Evolutionary conservation across 2,113 vertebrate species (phyloP).

Genomic region (Chrysochloris asiatica): DNA sequence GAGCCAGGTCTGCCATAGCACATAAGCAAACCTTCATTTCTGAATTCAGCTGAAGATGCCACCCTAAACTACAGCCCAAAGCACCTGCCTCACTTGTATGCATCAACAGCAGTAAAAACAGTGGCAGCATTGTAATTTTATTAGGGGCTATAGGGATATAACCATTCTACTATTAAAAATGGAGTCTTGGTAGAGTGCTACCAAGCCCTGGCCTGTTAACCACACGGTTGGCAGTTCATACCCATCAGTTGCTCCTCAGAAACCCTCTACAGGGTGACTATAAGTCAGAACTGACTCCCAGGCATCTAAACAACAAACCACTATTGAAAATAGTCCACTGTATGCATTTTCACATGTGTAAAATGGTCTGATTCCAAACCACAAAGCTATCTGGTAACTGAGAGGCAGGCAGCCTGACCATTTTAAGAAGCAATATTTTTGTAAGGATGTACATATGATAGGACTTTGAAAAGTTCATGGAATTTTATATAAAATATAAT

Average conservation of each 20-base stretch:
- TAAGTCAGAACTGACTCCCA: too few relatives aligned
- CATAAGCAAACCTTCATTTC: neutral
- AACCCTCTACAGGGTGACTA: too few relatives aligned
- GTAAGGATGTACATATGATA: neutral
- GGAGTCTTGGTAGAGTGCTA: too few relatives aligned
- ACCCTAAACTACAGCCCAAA: neutral
- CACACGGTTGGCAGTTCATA: too few relatives aligned
- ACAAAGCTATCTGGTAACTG: neutral
- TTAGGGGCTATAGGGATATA: too few relatives aligned
- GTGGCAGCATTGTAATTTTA: rapidly evolving
- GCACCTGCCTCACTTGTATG: neutral
- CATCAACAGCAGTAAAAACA: neutral
- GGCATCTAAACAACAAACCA: too few relatives aligned
- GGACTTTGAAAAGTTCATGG: too few relatives aligned
- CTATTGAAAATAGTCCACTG: neutral
- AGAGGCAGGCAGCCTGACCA: neutral
- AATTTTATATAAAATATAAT: too few relatives aligned
- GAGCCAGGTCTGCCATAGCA: neutral
- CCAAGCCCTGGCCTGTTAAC: too few relatives aligned
- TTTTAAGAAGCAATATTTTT: neutral
- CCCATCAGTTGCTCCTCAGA: too few relatives aligned
- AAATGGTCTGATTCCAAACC: neutral
- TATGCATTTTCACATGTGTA: neutral
- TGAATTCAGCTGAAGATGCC: neutral
- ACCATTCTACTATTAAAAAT: too few relatives aligned